These are phyloP conservation scores for Stenichneumon culpator DNA, from an alignment of 2,888 invertebrate species.

Conservation along the genomic window DNA sequence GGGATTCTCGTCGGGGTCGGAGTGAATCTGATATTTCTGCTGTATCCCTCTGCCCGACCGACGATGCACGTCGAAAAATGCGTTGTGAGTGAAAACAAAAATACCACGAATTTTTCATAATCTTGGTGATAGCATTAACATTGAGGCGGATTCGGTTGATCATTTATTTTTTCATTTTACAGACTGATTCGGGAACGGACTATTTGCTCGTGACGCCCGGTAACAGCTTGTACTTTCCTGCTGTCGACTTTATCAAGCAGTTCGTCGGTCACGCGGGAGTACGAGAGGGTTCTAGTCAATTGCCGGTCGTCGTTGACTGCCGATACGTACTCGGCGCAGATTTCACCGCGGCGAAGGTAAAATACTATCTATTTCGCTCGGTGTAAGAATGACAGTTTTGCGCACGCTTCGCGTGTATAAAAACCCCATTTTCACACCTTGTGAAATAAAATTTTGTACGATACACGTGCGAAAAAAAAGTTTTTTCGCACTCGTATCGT, in stretches of 20 bases:
- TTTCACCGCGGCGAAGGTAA: conserved; percentile 92
- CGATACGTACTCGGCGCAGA: conserved; percentile 93
- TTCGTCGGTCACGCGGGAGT: conserved; percentile 91
- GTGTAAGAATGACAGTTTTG: no score
- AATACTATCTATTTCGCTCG: background rate
- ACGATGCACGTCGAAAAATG: conserved; percentile 90
- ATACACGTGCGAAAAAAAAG: no score
- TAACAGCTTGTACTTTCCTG: conserved; percentile 93
- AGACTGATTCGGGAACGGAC: conserved; percentile 90
- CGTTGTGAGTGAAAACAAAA: conserved; percentile 86
- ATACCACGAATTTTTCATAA: background rate
- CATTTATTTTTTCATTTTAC: conserved; percentile 63
- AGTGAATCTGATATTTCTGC: conserved; percentile 91
- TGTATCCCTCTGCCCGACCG: conserved; percentile 94
- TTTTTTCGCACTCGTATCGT: no score
- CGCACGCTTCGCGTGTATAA: no score
- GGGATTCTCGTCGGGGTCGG: conserved; percentile 94
- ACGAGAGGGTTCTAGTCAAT: conserved; percentile 89
- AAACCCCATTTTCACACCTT: no score
- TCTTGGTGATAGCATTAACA: background rate
- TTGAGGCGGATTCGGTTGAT: background rate
- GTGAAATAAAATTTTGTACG: no score
- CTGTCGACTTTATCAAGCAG: conserved; percentile 93
- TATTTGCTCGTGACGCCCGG: conserved; percentile 93
- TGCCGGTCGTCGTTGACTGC: conserved; percentile 94